A percentile compares a stretch with the other conserved stretches of the same genome.
Conservation (phyloP, 2,888 invertebrate genomes). For the Labia minor region DNA sequence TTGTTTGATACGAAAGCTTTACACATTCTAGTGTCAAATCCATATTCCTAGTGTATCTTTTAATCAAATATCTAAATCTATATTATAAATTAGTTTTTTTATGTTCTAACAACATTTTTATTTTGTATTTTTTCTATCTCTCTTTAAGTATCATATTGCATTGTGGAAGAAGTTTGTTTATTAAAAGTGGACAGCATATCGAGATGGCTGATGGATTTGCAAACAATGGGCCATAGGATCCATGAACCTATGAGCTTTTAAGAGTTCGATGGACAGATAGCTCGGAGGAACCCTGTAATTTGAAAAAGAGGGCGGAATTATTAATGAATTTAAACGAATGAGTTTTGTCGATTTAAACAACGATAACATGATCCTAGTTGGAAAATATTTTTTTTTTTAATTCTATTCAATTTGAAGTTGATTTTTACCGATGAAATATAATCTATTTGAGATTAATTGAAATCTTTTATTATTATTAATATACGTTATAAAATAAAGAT, state of each 20-base stretch:
- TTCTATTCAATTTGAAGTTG: no score
- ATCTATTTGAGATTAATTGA: no score
- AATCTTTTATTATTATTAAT: no score
- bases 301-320: slow-evolving; percentile 20
- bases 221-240: slow-evolving; percentile 20
- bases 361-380: not conserved
- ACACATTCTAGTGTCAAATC: no score
- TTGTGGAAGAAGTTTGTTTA: not conserved
- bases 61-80: no score
- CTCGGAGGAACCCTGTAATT: slow-evolving; percentile 18
- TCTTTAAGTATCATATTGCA: not conserved
- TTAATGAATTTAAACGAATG: slow-evolving; percentile 19
- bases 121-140: no score
- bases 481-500: no score
- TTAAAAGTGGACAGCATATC: not conserved
- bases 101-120: no score
- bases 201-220: slow-evolving; percentile 20
- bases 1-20: no score
- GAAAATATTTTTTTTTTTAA: not conserved
- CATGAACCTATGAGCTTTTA: not conserved
- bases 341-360: not conserved
- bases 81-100: no score
- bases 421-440: no score
- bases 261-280: not conserved
- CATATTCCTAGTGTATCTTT: no score